Conservation (phyloP, 2,888 invertebrate species). For the Erannis defoliaria region DNA sequence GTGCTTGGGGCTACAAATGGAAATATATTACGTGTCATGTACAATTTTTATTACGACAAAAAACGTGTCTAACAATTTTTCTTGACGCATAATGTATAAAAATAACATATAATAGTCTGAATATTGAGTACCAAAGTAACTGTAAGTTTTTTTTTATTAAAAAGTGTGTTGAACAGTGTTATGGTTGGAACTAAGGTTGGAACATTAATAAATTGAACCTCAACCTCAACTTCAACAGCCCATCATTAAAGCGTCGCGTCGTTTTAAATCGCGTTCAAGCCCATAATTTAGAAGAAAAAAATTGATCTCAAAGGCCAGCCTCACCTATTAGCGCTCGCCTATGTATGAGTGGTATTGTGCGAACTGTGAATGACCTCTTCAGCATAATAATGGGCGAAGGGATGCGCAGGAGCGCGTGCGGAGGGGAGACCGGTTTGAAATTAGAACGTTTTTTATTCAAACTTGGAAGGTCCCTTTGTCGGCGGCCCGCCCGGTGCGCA, state of each 20-base stretch:
- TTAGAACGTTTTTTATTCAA: constrained; percentile 84
- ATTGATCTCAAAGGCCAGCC: constrained; percentile 60
- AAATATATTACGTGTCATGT: constrained; percentile 18
- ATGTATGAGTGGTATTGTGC: constrained; percentile 79
- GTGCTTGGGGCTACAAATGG: constrained; percentile 9
- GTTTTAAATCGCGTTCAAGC: constrained; percentile 40
- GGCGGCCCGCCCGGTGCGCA: constrained; percentile 82
- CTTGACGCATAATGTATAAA: neutral
- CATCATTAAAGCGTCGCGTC: constrained; percentile 43
- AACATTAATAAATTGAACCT: constrained; percentile 20
- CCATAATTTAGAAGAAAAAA: constrained; percentile 51
- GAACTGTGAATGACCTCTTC: constrained; percentile 86
- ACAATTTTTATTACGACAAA: constrained; percentile 11
- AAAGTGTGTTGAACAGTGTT: neutral
- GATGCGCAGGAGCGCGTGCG: constrained; percentile 85
- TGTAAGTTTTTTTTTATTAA: neutral
- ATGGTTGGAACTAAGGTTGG: constrained; percentile 10
- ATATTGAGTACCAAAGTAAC: neutral
- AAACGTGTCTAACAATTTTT: constrained; percentile 3
- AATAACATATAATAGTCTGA: neutral
- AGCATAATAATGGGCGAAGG: constrained; percentile 83
- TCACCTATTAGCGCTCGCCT: constrained; percentile 71
- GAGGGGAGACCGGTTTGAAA: constrained; percentile 85
- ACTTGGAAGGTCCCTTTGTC: constrained; percentile 73
- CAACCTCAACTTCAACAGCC: constrained; percentile 24